These are phyloP conservation scores for Pseudocheirus occidentalis DNA, from an alignment of 2,797 vertebrate genomes.

Conservation along the genomic window DNA sequence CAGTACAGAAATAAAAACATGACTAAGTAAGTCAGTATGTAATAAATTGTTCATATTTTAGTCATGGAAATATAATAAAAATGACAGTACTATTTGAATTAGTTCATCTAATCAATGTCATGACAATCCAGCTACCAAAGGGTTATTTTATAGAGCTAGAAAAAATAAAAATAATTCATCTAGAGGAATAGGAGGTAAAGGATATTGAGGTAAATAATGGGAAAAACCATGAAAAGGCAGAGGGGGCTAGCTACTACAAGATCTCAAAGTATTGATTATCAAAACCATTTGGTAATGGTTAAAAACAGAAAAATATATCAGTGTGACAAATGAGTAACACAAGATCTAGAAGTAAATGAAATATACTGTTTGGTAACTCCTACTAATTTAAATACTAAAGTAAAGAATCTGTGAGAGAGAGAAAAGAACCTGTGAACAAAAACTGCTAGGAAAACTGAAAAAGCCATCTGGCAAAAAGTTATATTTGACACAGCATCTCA, in stretches of 20 bases:
- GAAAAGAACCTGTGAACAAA: neutral
- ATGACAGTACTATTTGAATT: neutral
- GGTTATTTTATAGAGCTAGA: neutral
- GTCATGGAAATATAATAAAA: neutral
- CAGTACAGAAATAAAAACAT: neutral
- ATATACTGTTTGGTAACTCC: neutral
- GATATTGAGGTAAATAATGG: neutral
- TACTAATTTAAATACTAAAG: neutral
- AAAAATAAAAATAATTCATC: neutral
- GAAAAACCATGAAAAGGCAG: neutral
- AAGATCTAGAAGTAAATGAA: neutral
- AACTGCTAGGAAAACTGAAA: neutral
- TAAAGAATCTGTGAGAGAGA: neutral
- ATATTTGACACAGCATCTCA: neutral
- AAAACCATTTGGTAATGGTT: neutral
- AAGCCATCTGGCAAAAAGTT: neutral
- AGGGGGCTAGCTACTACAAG: neutral
- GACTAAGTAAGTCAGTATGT: neutral
- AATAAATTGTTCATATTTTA: neutral
- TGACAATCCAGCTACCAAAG: neutral
- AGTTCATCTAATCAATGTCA: neutral
- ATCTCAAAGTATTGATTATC: neutral
- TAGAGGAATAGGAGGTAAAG: neutral
- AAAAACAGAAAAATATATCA: neutral
- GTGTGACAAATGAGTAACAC: neutral